phyloP scores from a whole-genome alignment of 2,797 vertebrate species.

The Podarcis siculus region DNA sequence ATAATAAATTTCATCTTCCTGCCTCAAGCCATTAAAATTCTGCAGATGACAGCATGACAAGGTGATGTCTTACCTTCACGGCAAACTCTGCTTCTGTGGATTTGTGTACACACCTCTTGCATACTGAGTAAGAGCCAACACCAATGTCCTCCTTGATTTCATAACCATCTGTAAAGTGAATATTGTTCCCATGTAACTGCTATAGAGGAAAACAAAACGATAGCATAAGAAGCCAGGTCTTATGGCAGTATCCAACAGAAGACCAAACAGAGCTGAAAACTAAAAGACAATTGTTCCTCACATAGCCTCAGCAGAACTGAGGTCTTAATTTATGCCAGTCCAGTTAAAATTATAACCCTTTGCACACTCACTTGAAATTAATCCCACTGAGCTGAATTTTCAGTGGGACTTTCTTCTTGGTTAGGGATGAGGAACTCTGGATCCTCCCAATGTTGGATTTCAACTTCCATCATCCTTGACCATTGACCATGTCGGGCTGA shows the following conservation, averaged over 20 bases:
- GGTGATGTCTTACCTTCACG: slow-evolving; percentile 87
- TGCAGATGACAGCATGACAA: not conserved
- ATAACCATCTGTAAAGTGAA: slow-evolving; percentile 91
- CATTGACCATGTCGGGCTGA: too few relatives aligned
- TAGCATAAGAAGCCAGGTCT: not conserved
- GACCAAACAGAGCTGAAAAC: not conserved
- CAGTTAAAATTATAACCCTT: not conserved
- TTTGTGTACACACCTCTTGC: slow-evolving; percentile 91
- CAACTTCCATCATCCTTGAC: too few relatives aligned
- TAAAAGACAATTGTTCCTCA: not conserved
- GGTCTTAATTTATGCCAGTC: not conserved
- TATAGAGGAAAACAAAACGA: slow-evolving; percentile 63
- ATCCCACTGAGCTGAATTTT: too few relatives aligned
- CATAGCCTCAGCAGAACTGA: not conserved
- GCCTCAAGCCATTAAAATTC: not conserved
- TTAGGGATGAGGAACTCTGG: too few relatives aligned
- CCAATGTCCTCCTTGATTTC: slow-evolving; percentile 93
- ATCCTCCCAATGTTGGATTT: too few relatives aligned
- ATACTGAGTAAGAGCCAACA: slow-evolving; percentile 85
- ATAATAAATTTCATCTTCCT: not conserved
- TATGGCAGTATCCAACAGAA: not conserved
- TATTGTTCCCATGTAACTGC: slow-evolving; percentile 90
- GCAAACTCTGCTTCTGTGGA: slow-evolving; percentile 92
- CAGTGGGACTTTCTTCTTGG: not conserved
- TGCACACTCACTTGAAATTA: not conserved